phyloP scores from a whole-genome alignment of 2,888 invertebrate genomes.

The Cosmorhoe ocellata region DNA sequence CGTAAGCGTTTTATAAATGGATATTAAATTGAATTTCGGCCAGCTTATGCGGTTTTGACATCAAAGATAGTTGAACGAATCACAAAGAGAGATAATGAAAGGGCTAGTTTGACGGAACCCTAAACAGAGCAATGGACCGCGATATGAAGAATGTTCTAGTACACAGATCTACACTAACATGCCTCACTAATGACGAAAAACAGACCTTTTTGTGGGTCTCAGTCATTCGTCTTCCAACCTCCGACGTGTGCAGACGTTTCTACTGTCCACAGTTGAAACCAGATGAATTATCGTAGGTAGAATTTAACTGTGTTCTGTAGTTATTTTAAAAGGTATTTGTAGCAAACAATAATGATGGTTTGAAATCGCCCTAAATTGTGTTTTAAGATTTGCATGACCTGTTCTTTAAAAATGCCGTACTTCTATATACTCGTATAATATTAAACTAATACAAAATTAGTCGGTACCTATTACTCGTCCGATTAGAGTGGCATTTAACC shows the following conservation, averaged over 20 bases:
- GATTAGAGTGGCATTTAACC: slow-evolving; percentile 58
- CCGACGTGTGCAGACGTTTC: slow-evolving; percentile 64
- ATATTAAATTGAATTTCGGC: slow-evolving; percentile 57
- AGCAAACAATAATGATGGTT: too few relatives aligned
- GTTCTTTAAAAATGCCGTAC: too few relatives aligned
- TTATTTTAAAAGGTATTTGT: too few relatives aligned
- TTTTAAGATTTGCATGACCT: too few relatives aligned
- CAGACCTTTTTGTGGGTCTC: slow-evolving; percentile 70
- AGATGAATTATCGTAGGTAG: slow-evolving; percentile 42
- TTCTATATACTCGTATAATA: slow-evolving; percentile 5
- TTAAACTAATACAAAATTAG: slow-evolving; percentile 50
- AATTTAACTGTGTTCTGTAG: too few relatives aligned
- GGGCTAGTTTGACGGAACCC: slow-evolving; percentile 57
- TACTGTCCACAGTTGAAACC: slow-evolving; percentile 47
- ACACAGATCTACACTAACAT: slow-evolving; percentile 52
- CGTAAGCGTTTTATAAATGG: slow-evolving; percentile 53
- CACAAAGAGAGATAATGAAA: slow-evolving; percentile 61
- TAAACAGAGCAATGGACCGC: slow-evolving; percentile 63
- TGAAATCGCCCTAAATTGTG: too few relatives aligned
- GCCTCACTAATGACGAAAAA: slow-evolving; percentile 68
- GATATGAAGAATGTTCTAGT: slow-evolving; percentile 68
- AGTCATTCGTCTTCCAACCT: slow-evolving; percentile 72
- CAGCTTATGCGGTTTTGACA: slow-evolving; percentile 57
- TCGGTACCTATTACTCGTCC: slow-evolving; percentile 60
- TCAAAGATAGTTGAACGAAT: slow-evolving; percentile 64